Evolutionary conservation across 1,140 invertebrate genomes (phyloP), one percentile per base, ranked within the genome.

Genomic region (Bombus ignitus): DNA sequence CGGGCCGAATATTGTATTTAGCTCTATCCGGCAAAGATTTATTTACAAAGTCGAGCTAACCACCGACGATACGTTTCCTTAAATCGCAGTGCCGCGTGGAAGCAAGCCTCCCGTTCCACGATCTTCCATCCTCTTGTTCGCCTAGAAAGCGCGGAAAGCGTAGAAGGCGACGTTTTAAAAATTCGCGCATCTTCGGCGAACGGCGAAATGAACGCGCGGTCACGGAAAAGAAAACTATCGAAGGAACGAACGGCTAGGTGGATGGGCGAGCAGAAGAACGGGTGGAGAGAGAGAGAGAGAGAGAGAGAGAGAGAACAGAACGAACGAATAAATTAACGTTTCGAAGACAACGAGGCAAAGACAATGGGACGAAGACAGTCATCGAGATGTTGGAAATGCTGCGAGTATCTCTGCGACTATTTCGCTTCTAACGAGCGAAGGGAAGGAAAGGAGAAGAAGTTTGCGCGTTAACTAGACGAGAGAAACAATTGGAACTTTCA

Each of bases 1-100:
- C 70, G 70, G 70, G n/a, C 37, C 70, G 70, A 37, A 81, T 73
- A 73, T 81, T 6, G 62, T 73, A 66, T 66, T 66, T 66, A 22
- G 13, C 59, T 59, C 68, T n/a, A 22, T 28, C 65, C 22, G 53
- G 6, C 12, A 65, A 53, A 39, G 44, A 53, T 71, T 71, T 81
- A 81, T 81, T 81, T 71, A 81, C 13, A 3, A 15, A 12, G 0
- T 12, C 10, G 1, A 53, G 9, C 3, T 32, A 74, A 53, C 47
- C 18, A 8, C 18, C 47, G 18, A 53, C 47, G 5, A 53, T 53
- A 53, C 47, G 47, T 53, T 53, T 53, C 15, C 18, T 53, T 53
- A 6, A 53, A 53, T 53, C 0, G 47, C 18, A 22, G 0, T 22
- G 6, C 47, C 5, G 5, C 47, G 15, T 18, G 47, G 5, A 47